Evolutionary conservation across 2,888 invertebrate genomes (phyloP).

Genomic region (Helicoverpa assulta): DNA sequence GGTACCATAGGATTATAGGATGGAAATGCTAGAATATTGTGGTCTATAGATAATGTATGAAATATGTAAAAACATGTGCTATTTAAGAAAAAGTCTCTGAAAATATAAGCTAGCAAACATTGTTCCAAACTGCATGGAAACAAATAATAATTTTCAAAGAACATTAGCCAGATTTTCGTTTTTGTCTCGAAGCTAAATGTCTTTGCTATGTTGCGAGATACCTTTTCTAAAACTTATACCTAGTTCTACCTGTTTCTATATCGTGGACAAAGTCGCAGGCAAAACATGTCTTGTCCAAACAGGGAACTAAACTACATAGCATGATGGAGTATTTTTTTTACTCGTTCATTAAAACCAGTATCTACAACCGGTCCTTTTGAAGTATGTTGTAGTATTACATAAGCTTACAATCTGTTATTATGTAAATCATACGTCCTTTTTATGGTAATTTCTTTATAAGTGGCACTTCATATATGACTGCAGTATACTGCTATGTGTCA

Average conservation of each 20-base stretch:
- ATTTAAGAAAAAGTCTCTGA: not conserved
- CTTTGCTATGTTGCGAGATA: no score
- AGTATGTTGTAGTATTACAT: constrained; percentile 37
- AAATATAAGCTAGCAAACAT: no score
- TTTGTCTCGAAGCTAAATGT: no score
- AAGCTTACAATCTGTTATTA: constrained; percentile 45
- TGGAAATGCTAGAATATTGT: constrained; percentile 1
- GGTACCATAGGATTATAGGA: not conserved
- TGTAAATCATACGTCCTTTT: constrained; percentile 42
- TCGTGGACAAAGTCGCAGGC: not conserved
- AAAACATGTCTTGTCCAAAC: constrained; percentile 3
- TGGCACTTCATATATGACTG: constrained; percentile 18
- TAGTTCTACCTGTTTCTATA: not conserved
- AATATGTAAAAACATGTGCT: not conserved
- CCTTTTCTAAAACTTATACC: no score
- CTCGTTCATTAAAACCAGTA: constrained; percentile 28
- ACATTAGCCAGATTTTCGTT: no score
- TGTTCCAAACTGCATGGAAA: no score
- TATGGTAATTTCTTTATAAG: constrained; percentile 39
- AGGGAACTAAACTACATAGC: constrained; percentile 1
- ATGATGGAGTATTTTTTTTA: constrained; percentile 23
- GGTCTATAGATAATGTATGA: not conserved
- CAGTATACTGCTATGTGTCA: constrained; percentile 8
- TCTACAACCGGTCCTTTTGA: constrained; percentile 28
- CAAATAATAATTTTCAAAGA: no score